A percentile compares a stretch with the other conserved stretches of the same genome.
These are phyloP conservation scores for Spatulosminthurus flaviceps DNA, from an alignment of 2,888 invertebrate species.

Conservation along the genomic window DNA sequence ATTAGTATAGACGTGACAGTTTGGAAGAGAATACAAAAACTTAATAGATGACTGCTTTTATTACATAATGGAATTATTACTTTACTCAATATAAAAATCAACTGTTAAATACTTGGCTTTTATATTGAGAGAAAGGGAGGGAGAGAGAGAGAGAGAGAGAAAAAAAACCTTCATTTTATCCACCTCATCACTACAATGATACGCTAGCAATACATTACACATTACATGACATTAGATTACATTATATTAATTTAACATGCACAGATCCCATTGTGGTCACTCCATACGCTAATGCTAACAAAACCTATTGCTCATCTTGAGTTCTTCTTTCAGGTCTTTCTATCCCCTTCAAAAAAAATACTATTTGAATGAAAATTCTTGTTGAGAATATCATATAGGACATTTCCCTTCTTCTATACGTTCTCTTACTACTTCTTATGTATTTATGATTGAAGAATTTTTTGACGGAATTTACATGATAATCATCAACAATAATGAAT, in stretches of 20 bases:
- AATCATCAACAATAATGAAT: slow-evolving; percentile 36
- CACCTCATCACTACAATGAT: slow-evolving; percentile 19
- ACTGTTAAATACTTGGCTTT: slow-evolving; percentile 20
- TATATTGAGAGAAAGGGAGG: background rate
- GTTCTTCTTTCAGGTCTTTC: slow-evolving; percentile 19
- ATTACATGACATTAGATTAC: slow-evolving; percentile 10
- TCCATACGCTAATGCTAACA: slow-evolving; percentile 3
- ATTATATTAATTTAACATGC: slow-evolving; percentile 1
- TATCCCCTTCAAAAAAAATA: background rate
- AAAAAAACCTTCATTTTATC: slow-evolving; percentile 16
- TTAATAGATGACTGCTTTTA: background rate
- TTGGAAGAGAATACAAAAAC: background rate
- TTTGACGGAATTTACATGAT: slow-evolving; percentile 42
- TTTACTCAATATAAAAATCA: background rate
- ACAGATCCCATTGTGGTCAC: background rate
- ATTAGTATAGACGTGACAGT: background rate
- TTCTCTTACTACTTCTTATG: no score
- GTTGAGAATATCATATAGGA: background rate
- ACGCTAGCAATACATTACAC: background rate
- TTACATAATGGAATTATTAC: slow-evolving; percentile 1
- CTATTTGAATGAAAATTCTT: slow-evolving; percentile 29
- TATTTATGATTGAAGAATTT: slow-evolving; percentile 36
- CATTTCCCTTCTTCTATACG: slow-evolving; percentile 21
- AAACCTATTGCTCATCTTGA: slow-evolving; percentile 2
- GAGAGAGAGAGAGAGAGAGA: background rate